A percentile compares a stretch with the other conserved stretches of the same genome.
These are phyloP conservation scores for Napeogenes sylphis DNA, from an alignment of 2,888 invertebrate species.

Conservation along the genomic window DNA sequence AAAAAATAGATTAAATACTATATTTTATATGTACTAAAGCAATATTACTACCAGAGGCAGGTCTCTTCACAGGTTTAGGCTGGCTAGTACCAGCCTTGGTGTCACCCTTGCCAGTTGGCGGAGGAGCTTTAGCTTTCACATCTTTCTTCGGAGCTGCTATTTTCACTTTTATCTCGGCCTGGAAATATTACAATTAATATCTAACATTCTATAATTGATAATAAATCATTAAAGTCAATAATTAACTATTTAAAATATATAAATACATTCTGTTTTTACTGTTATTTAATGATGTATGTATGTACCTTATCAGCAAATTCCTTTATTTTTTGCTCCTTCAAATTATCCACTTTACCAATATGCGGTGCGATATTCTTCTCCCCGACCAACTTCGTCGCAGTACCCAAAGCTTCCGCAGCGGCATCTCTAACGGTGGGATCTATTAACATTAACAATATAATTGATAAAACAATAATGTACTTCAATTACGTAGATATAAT, in stretches of 20 bases:
- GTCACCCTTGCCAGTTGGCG: slow-evolving; percentile 70
- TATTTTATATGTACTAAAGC: too few species aligned
- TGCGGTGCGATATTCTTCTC: slow-evolving; percentile 93
- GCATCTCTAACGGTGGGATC: slow-evolving; percentile 95
- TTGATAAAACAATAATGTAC: background rate
- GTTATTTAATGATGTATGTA: too few species aligned
- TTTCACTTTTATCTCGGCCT: slow-evolving; percentile 89
- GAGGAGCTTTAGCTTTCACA: slow-evolving; percentile 70
- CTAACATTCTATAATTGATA: background rate
- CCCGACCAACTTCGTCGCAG: slow-evolving; percentile 94
- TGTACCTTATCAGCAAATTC: slow-evolving; percentile 91
- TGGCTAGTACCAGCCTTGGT: slow-evolving; percentile 67
- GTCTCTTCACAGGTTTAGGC: slow-evolving; percentile 73
- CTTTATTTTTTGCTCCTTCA: slow-evolving; percentile 96
- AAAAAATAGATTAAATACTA: too few species aligned
- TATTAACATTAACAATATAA: slow-evolving; percentile 41
- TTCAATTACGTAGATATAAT: too few species aligned
- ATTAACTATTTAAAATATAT: too few species aligned
- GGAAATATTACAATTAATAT: slow-evolving; percentile 19
- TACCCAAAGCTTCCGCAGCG: slow-evolving; percentile 95
- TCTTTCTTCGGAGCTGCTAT: slow-evolving; percentile 80
- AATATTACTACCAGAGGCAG: slow-evolving; percentile 46
- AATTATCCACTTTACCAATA: slow-evolving; percentile 90
- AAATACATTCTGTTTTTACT: too few species aligned
- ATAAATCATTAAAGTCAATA: background rate